phyloP scores from a whole-genome alignment of 2,113 vertebrate species.

The Actinemys pallida region DNA sequence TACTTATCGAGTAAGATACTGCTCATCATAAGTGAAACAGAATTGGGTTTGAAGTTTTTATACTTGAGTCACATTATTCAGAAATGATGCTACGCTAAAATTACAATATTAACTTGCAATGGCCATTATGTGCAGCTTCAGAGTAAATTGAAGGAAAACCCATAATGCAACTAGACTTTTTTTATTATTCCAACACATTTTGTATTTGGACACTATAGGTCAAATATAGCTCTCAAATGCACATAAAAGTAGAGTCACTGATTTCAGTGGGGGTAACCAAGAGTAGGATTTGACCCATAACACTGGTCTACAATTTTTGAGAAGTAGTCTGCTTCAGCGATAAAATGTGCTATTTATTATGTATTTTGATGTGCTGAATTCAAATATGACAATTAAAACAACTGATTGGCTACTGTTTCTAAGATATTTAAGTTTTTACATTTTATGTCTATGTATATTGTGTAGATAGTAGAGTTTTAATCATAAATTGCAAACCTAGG shows the following conservation, averaged over 20 bases:
- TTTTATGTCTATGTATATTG: no score
- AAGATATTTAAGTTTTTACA: no score
- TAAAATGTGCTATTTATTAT: no score
- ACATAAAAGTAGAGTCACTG: not conserved
- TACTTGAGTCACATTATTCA: not conserved
- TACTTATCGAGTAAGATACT: not conserved
- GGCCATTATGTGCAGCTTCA: not conserved
- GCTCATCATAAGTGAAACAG: not conserved
- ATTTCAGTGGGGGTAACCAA: not conserved
- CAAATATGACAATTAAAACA: no score
- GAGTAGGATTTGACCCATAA: not conserved
- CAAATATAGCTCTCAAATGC: not conserved
- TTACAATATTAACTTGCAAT: not conserved
- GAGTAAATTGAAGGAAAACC: not conserved
- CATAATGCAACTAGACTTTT: not conserved
- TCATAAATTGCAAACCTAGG: no score
- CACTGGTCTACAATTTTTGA: no score
- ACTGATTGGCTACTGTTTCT: no score
- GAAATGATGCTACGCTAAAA: not conserved
- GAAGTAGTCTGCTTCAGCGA: no score
- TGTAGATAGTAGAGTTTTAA: no score
- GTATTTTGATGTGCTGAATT: no score
- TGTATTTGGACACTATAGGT: not conserved
- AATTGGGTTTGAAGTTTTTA: not conserved
- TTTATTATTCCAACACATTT: not conserved